phyloP scores from a whole-genome alignment of 2,888 invertebrate genomes.

The Patella caerulea region DNA sequence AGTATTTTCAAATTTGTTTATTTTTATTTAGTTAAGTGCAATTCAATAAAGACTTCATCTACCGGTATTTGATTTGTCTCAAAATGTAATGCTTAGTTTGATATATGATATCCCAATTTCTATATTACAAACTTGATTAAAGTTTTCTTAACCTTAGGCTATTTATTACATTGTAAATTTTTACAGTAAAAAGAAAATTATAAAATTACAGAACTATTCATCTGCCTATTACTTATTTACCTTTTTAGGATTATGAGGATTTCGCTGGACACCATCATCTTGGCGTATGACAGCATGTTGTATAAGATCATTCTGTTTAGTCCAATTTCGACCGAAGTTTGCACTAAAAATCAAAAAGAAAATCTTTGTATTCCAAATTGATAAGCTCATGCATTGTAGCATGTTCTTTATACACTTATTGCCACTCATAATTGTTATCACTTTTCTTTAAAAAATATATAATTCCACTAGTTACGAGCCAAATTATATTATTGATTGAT shows the following conservation, averaged over 20 bases:
- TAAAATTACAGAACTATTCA: background rate
- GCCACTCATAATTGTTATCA: background rate
- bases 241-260: slow-evolving; percentile 50
- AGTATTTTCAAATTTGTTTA: background rate
- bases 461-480: too few relatives aligned
- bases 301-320: slow-evolving; percentile 28
- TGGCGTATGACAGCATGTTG: slow-evolving; percentile 41
- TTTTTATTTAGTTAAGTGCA: background rate
- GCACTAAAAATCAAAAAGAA: slow-evolving; percentile 38
- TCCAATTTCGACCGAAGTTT: slow-evolving; percentile 47
- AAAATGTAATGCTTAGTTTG: too few relatives aligned
- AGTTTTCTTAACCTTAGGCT: too few relatives aligned
- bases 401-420: background rate
- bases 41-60: too few relatives aligned
- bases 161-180: too few relatives aligned
- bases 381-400: background rate
- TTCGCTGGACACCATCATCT: slow-evolving; percentile 53
- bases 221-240: slow-evolving; percentile 29
- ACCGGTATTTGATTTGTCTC: too few relatives aligned
- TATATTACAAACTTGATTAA: too few relatives aligned
- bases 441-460: too few relatives aligned
- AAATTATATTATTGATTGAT: too few relatives aligned
- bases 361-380: background rate
- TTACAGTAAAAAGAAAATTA: too few relatives aligned
- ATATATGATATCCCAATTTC: too few relatives aligned